Percentiles rank a stretch among this genome's conserved stretches.
These are phyloP conservation scores for Heliconius charithonia DNA, from an alignment of 2,888 invertebrate genomes.

Conservation along the genomic window DNA sequence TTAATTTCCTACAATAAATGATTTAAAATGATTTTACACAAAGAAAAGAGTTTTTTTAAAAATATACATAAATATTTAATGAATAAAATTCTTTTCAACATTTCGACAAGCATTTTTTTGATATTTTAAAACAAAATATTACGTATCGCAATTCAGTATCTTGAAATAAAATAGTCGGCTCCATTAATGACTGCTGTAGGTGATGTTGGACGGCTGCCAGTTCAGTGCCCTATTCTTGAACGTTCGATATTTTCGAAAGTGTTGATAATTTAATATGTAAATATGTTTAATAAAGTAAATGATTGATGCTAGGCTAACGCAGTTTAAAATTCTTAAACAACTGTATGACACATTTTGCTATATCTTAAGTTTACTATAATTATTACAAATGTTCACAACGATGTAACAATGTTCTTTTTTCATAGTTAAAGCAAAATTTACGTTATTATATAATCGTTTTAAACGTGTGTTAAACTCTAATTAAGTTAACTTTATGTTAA, in stretches of 20 bases:
- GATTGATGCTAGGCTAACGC: not conserved
- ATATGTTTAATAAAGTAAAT: constrained; percentile 24
- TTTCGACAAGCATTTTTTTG: constrained; percentile 14
- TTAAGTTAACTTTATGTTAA: constrained; percentile 13
- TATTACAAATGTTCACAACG: not conserved
- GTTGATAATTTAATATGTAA: constrained; percentile 35
- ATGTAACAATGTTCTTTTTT: not conserved
- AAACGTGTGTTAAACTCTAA: not conserved
- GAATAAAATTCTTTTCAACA: not conserved
- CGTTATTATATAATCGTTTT: not conserved
- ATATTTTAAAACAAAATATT: constrained; percentile 26
- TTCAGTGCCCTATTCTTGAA: constrained; percentile 40
- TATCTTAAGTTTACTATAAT: not conserved
- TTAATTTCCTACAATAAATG: not conserved
- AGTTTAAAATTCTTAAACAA: not conserved
- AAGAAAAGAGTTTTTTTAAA: too few species aligned
- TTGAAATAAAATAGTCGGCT: constrained; percentile 43
- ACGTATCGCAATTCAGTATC: constrained; percentile 38
- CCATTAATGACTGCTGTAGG: constrained; percentile 41
- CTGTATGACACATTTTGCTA: not conserved
- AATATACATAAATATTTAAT: not conserved
- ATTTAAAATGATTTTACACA: not conserved
- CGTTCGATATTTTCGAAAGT: constrained; percentile 44
- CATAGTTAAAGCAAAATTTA: not conserved
- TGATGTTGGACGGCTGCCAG: constrained; percentile 44